Conservation (phyloP, 2,113 vertebrate genomes). For the Leptocoma aspasia region DNA sequence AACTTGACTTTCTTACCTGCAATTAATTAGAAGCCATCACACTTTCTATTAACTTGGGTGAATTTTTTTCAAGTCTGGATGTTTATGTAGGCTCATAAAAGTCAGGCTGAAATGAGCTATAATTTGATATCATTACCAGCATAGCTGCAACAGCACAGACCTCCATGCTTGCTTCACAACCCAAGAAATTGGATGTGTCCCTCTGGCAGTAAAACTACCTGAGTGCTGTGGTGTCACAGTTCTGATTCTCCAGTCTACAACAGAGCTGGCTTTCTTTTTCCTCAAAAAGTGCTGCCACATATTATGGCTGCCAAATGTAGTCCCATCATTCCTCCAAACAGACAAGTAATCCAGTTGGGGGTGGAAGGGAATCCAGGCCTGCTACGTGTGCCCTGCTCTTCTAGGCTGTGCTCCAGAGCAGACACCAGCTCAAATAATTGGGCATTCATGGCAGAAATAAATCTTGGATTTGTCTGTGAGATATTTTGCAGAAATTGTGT, state of each 20-base stretch:
- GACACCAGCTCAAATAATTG: background rate
- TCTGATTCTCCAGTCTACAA: background rate
- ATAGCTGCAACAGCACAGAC: background rate
- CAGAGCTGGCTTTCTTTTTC: background rate
- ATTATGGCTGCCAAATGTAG: accelerated
- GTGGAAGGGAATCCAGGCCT: background rate
- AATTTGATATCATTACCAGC: background rate
- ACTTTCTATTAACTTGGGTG: background rate
- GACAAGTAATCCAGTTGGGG: no score
- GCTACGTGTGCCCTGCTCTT: background rate
- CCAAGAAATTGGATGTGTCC: background rate
- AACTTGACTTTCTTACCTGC: background rate
- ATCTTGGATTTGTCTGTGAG: background rate
- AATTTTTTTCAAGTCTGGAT: background rate
- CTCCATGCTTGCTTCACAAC: background rate
- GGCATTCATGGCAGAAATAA: background rate
- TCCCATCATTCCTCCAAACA: background rate
- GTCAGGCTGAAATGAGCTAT: background rate
- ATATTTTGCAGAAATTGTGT: background rate
- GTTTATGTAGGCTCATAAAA: background rate
- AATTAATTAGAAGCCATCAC: background rate
- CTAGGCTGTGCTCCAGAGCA: background rate
- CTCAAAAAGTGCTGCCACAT: background rate
- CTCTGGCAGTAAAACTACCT: background rate
- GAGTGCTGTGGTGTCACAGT: background rate